Evolutionary conservation across 1,140 invertebrate species (phyloP).

Genomic region (Hyles euphorbiae): DNA sequence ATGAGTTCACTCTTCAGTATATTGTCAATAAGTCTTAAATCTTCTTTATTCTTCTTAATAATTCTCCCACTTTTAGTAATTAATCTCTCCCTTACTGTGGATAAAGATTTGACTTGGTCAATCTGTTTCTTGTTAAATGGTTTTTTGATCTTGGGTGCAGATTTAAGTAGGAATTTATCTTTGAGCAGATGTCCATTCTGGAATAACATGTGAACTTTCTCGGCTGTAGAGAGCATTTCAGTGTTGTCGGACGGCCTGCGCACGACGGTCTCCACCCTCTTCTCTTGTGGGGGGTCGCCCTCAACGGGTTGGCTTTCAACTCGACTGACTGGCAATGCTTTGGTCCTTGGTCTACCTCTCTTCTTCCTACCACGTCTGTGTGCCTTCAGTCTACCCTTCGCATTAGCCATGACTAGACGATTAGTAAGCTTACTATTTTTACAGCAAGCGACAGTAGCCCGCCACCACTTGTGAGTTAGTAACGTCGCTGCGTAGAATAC

Average conservation of each 20-base stretch:
- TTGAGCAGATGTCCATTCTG: slow-evolving; percentile 36
- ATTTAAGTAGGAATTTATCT: slow-evolving; percentile 33
- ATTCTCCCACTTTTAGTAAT: slow-evolving; percentile 40
- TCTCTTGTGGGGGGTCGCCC: neutral
- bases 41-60: slow-evolving; percentile 40
- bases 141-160: neutral
- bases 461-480: slow-evolving; percentile 60
- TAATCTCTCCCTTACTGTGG: slow-evolving; percentile 20
- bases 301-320: slow-evolving; percentile 19
- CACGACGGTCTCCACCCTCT: slow-evolving; percentile 26
- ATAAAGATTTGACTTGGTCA: slow-evolving; percentile 1
- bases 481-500: slow-evolving; percentile 20
- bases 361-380: slow-evolving; percentile 40
- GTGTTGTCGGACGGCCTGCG: slow-evolving; percentile 26
- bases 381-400: slow-evolving; percentile 55
- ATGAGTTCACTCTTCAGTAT: slow-evolving; percentile 57
- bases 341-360: slow-evolving; percentile 36
- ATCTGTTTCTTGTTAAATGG: slow-evolving; percentile 21
- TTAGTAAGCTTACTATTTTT: slow-evolving; percentile 39
- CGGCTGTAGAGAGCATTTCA: slow-evolving; percentile 27
- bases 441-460: slow-evolving; percentile 56
- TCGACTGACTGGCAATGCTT: slow-evolving; percentile 37
- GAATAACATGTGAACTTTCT: slow-evolving; percentile 35
- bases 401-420: slow-evolving; percentile 59
- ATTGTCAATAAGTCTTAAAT: slow-evolving; percentile 43